Evolutionary conservation across 1,140 invertebrate species (phyloP).

Genomic region (Mya arenaria): DNA sequence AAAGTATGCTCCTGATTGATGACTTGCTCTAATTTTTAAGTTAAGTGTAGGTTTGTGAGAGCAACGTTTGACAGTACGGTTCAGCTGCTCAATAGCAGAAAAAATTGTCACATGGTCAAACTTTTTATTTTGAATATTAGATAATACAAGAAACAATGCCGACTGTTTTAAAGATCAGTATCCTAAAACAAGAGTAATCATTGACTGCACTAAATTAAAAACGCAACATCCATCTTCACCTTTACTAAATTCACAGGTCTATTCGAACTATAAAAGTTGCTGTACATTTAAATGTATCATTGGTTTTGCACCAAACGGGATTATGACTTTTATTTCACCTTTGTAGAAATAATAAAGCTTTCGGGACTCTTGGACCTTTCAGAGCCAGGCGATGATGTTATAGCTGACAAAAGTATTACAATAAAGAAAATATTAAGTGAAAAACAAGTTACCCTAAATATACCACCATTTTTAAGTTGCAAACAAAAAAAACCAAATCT

Average conservation of each 20-base stretch:
- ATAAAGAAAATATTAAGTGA: conserved; percentile 17
- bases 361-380: conserved; percentile 4
- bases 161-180: conserved; percentile 45
- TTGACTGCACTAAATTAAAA: conserved; percentile 55
- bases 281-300: conserved; percentile 60
- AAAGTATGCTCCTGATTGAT: conserved; percentile 42
- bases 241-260: conserved; percentile 45
- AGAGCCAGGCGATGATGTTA: conserved; percentile 36
- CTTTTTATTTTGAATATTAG: conserved; percentile 52
- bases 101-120: conserved; percentile 63
- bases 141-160: conserved; percentile 83
- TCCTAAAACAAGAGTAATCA: conserved; percentile 42
- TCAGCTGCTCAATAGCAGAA: conserved; percentile 40
- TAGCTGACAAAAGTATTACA: conserved; percentile 52
- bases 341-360: conserved; percentile 38
- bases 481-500: background rate
- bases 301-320: conserved; percentile 58
- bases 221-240: conserved; percentile 54
- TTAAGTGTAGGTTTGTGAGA: conserved; percentile 46
- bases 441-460: conserved; percentile 12
- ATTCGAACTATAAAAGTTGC: conserved; percentile 55
- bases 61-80: conserved; percentile 54
- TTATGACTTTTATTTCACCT: conserved; percentile 48
- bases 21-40: conserved; percentile 59
- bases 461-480: background rate